Evolutionary conservation across 1,140 invertebrate species (phyloP), one percentile per base, ranked within the genome.

Genomic region (Telenomus remus): DNA sequence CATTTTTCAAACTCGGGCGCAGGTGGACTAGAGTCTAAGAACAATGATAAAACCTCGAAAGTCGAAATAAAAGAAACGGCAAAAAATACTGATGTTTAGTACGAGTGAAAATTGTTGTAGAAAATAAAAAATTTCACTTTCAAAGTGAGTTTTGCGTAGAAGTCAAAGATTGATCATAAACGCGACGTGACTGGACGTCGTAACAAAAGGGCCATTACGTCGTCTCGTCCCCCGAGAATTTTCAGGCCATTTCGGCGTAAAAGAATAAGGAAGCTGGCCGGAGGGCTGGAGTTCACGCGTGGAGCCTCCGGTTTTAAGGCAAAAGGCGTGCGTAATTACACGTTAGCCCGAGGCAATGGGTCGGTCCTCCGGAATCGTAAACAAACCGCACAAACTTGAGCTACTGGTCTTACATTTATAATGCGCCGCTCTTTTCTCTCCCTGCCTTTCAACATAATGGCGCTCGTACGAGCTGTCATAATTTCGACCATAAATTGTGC

Each of bases 341-440:
- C 83, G 82, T 86, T 87, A 87, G 86, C 84, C 78, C 63, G 64
- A 61, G 76, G 70, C 80, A 78, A 83, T 61, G 57, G 78, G 76
- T 75, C 76, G 78, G 79, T 81, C 78, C 71, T 74, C 66, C 72
- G 79, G 79, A 86, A 84, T 80, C 82, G 84, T 87, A 87, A 87
- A 87, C 80, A 82, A 79, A 78, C 85, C 81, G 79, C 76, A 61
- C 80, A 74, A 76, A 80, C 75, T 77, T 55, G 65, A 59, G 83
- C 86, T 88, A 88, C 86, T 76, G 85, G 86, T 87, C 82, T 87
- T 87, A 79, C 84, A 77, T 80, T 80, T 85, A 86, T 87, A 86
- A 87, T 87, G 65, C 80, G 19, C 69, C 74, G 57, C 42, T 57
- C 9, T 56, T 43, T 51, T 54, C 55, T 27, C 73, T 80, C 84